These are phyloP conservation scores for Antrozous pallidus DNA, from an alignment of 2,797 vertebrate species.

Conservation along the genomic window DNA sequence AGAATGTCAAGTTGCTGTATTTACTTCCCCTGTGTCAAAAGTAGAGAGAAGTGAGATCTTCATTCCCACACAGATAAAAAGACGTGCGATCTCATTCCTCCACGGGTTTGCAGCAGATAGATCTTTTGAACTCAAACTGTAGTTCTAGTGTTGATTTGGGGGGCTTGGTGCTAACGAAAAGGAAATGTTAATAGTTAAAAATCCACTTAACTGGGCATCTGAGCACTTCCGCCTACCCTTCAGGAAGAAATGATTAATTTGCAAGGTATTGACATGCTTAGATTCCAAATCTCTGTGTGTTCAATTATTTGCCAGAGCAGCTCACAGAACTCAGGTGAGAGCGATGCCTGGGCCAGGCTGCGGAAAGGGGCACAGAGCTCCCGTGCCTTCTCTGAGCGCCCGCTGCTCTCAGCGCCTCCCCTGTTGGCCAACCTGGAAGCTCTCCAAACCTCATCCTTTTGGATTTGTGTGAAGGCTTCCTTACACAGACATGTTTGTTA, in stretches of 20 bases:
- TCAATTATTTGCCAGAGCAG: not conserved
- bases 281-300: not conserved
- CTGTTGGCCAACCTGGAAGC: not conserved
- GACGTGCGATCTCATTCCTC: not conserved
- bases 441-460: not conserved
- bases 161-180: not conserved
- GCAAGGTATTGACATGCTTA: not conserved
- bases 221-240: not conserved
- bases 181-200: not conserved
- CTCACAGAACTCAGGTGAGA: not conserved
- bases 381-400: not conserved
- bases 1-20: not conserved
- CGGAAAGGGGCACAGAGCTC: rapidly evolving
- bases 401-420: not conserved
- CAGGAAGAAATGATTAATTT: too few species aligned
- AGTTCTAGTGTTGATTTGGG: not conserved
- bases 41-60: not conserved
- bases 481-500: not conserved
- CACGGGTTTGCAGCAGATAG: not conserved
- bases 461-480: not conserved
- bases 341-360: not conserved
- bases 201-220: not conserved
- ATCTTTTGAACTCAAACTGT: not conserved
- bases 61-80: not conserved
- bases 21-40: not conserved